Conservation (phyloP, 2,888 invertebrate genomes). For the Oxycera nigricornis region DNA sequence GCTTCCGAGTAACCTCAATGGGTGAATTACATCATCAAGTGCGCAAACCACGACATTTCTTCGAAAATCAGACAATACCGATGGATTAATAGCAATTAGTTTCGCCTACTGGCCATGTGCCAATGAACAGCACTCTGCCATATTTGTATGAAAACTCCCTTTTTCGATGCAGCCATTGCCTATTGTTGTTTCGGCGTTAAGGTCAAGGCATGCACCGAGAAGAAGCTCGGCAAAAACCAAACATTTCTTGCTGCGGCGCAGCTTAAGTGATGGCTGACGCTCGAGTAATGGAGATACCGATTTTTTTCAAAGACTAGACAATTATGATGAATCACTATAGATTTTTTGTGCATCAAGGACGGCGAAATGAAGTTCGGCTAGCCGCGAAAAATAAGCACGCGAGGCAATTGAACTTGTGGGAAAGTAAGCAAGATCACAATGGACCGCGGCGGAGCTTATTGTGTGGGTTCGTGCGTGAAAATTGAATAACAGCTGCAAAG, state of each 20-base stretch:
- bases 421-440: neutral
- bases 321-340: neutral
- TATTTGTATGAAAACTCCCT: neutral
- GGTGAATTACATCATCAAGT: no score
- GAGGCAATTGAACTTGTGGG: slow-evolving; percentile 20
- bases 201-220: neutral
- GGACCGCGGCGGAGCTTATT: neutral
- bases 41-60: no score
- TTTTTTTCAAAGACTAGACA: neutral
- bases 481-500: no score
- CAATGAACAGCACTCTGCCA: neutral
- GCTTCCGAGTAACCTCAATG: no score
- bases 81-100: neutral
- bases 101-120: neutral
- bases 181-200: neutral
- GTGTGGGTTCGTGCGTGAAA: neutral
- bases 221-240: neutral
- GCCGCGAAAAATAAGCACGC: neutral
- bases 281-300: neutral
- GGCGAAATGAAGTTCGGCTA: neutral
- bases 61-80: neutral
- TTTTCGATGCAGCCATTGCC: neutral
- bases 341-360: slow-evolving; percentile 18
- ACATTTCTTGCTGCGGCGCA: neutral
- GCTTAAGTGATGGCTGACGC: neutral